Evolutionary conservation across 2,113 vertebrate species (phyloP).

Genomic region (Syngnathus floridae): DNA sequence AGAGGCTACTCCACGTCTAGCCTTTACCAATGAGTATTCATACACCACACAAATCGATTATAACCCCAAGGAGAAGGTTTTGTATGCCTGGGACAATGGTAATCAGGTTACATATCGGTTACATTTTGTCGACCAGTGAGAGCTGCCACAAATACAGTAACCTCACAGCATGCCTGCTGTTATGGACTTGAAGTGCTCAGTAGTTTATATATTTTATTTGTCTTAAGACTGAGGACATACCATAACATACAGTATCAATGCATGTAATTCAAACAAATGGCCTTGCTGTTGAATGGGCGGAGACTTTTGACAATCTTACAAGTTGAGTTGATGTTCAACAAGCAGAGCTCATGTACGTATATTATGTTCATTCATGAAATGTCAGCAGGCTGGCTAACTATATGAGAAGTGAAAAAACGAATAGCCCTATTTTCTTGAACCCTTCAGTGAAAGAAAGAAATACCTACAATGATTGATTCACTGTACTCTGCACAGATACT

Average conservation of each 20-base stretch:
- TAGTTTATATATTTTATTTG: conserved; percentile 38
- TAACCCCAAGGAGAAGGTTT: conserved; percentile 90
- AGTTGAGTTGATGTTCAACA: conserved; percentile 35
- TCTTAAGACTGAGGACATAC: conserved; percentile 38
- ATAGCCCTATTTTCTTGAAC: background rate
- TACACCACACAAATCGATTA: conserved; percentile 96
- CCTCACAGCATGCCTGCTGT: conserved; percentile 21
- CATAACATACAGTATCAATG: conserved; percentile 27
- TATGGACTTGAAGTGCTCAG: conserved; percentile 15
- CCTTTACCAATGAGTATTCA: conserved; percentile 82
- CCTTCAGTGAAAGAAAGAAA: background rate
- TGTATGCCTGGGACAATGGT: conserved; percentile 97
- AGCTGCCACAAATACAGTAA: conserved; percentile 7
- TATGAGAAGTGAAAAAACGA: background rate
- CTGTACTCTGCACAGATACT: background rate
- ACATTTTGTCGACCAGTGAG: conserved; percentile 79
- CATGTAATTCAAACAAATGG: conserved; percentile 42
- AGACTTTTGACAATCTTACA: conserved; percentile 29
- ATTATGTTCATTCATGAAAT: conserved; percentile 14
- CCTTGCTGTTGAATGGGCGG: conserved; percentile 31
- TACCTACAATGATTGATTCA: background rate
- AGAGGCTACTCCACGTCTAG: conserved; percentile 80
- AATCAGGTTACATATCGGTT: conserved; percentile 88
- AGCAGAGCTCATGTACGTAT: conserved; percentile 6
- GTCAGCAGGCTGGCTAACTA: conserved; percentile 41